Evolutionary conservation across 2,797 vertebrate species (phyloP), one percentile per base, ranked within the genome.

Genomic region (Cossypha niveicapilla): DNA sequence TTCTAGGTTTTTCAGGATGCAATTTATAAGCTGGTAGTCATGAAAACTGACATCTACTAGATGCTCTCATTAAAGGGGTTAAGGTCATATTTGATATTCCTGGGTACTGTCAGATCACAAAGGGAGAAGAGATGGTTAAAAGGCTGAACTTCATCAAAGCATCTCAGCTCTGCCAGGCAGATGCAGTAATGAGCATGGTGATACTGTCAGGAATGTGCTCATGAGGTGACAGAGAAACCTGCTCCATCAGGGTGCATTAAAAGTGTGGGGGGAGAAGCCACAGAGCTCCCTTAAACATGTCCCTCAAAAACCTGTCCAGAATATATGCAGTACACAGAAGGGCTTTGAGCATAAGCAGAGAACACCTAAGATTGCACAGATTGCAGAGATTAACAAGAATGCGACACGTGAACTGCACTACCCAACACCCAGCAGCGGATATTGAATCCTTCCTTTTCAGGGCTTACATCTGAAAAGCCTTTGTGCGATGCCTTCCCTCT

Each of bases 1-100:
- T 86, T 84, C 87, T 62, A 45, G 39, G 45, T 58, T 88, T 93
- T 92, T 87, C 73, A 72, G 60, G 58, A 63, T 57, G 58, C 76
- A 70, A 84, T 13, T 68, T 73, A 50, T 25, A 88, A 91, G 44
- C 62, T 42, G 56, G 58, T 68, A 86, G 53, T 92, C 85, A 91
- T 23, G 3, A 75, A 65, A 92, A 65, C 77, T 65, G 95, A 94
- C 91, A 75, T 78, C 74, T 75, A 90, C 75, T 96, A 94, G 84
- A 93, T 89, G 71, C 66, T 96, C 63, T 96, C 91, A 95, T 97
- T 97, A 97, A 80, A 10, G 47, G 86, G 93, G 94, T 11, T 37
- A 97, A 84, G 57, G 66, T 56, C 86, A 89, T 94, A 94, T 95
- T 95, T 91, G 87, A 76, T 94, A 94, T 93, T 96, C 96, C 76